Evolutionary conservation across 2,797 vertebrate genomes (phyloP).

Genomic region (Epinephelus malabaricus): DNA sequence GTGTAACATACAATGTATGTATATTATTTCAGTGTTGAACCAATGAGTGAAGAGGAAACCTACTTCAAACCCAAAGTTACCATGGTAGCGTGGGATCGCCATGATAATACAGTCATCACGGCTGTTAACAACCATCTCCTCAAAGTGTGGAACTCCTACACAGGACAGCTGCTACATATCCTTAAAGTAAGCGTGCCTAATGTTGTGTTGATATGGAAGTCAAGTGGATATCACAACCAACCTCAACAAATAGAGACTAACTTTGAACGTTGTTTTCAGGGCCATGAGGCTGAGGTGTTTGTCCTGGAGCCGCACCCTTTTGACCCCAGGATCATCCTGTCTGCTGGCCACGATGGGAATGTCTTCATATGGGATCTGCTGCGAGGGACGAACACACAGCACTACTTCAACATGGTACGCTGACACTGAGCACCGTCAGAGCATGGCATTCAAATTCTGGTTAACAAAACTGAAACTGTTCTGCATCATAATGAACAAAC

Average conservation of each 20-base stretch:
- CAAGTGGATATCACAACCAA: background rate
- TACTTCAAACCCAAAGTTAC: slow-evolving; percentile 98
- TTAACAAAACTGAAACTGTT: background rate
- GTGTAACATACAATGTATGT: background rate
- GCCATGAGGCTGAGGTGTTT: slow-evolving; percentile 96
- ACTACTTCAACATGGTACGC: slow-evolving; percentile 96
- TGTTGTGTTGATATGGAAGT: background rate
- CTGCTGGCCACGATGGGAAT: slow-evolving; percentile 96
- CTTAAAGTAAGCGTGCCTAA: slow-evolving; percentile 87
- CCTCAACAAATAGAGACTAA: background rate
- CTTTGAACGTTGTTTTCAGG: slow-evolving; percentile 81
- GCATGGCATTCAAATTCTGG: slow-evolving; percentile 76
- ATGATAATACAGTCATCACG: slow-evolving; percentile 94
- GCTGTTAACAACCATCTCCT: slow-evolving; percentile 97
- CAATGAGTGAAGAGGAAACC: slow-evolving; percentile 89
- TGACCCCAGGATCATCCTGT: slow-evolving; percentile 95
- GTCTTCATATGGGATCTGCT: slow-evolving; percentile 97
- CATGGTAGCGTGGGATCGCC: slow-evolving; percentile 98
- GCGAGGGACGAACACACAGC: slow-evolving; percentile 92
- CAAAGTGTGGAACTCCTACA: slow-evolving; percentile 98
- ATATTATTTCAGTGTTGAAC: slow-evolving; percentile 75
- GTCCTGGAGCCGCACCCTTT: slow-evolving; percentile 97
- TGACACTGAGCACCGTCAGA: slow-evolving; percentile 76
- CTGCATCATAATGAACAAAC: background rate
- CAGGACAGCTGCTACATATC: slow-evolving; percentile 95